Evolutionary conservation across 2,888 invertebrate genomes (phyloP), one percentile per base, ranked within the genome.

Genomic region (Muschampia staudingeri): DNA sequence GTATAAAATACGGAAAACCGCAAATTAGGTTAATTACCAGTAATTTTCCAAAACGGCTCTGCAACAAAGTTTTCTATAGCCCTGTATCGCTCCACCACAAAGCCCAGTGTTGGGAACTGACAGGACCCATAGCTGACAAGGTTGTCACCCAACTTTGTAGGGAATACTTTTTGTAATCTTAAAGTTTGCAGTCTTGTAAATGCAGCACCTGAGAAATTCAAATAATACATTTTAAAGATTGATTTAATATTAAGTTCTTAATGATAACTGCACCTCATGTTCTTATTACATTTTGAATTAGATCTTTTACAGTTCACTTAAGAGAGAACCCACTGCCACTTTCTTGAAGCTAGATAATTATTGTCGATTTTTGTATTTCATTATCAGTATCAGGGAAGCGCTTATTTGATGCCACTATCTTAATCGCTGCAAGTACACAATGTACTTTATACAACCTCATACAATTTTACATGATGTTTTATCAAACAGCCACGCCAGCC

Each of bases 91-190:
- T 99, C 99, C 0, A 99, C 99, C n/a, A 99, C 99, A 97, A 99
- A 99, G 1, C 99, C 99, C n/a, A 99, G 97, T 0, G 99, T 99
- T 7, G 99, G 99, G 94, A 99, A 99, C 95, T 99, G 99, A 92
- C 99, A 99, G 82, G 99, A 99, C 2, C 99, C 99, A 93, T 99
- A 99, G 94, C 99, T 99, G 72, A 99, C 98, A 2, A 99, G 93
- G 92, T 98, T 98, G 80, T 98, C 97, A 0, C 98, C 97, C 76
- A 99, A 96, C 87, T 97, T 97, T 56, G 95, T 95, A 0, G 99
- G 99, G 91, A 99, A 99, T 12, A 98, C 97, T 90, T 98, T 98
- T 91, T 98, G 98, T 8, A 99, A 95, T 14, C 99, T 97, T 83
- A 99, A 93, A 0, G 99, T 99, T 97, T 99, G 99, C 91, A 99